These are phyloP conservation scores for Dione vanillae DNA, from an alignment of 2,888 invertebrate species.

Conservation along the genomic window DNA sequence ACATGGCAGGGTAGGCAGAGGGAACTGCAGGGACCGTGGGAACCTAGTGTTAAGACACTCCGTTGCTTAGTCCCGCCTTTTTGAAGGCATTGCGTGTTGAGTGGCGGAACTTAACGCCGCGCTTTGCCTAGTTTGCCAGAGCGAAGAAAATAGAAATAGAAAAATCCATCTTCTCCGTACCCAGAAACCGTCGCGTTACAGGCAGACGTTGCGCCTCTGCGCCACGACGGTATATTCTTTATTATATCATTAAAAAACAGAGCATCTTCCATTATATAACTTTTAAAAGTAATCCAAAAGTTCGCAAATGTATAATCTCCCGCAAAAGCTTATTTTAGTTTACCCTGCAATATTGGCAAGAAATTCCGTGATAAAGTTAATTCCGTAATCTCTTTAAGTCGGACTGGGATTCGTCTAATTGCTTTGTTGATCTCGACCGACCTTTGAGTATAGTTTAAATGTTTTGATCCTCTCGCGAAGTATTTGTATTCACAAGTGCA, in stretches of 20 bases:
- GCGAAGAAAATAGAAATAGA: too few species aligned
- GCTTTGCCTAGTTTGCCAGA: too few species aligned
- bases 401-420: constrained; percentile 45
- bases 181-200: too few species aligned
- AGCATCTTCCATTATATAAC: background rate
- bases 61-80: too few species aligned
- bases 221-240: background rate
- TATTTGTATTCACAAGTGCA: background rate
- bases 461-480: constrained; percentile 9
- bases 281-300: background rate
- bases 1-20: too few species aligned
- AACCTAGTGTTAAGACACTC: too few species aligned
- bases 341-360: constrained; percentile 37
- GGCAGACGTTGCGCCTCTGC: too few species aligned
- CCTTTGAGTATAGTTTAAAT: constrained; percentile 31
- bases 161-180: too few species aligned
- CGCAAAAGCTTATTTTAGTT: constrained; percentile 11
- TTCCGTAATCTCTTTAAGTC: constrained; percentile 43
- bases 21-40: too few species aligned
- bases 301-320: background rate
- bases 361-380: constrained; percentile 44
- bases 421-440: constrained; percentile 47
- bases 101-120: too few species aligned
- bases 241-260: too few species aligned
- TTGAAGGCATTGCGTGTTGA: too few species aligned